Percentiles rank a stretch among this genome's conserved stretches.
These are phyloP conservation scores for Zaprionus nigranus DNA, from an alignment of 1,140 invertebrate species.

Conservation along the genomic window DNA sequence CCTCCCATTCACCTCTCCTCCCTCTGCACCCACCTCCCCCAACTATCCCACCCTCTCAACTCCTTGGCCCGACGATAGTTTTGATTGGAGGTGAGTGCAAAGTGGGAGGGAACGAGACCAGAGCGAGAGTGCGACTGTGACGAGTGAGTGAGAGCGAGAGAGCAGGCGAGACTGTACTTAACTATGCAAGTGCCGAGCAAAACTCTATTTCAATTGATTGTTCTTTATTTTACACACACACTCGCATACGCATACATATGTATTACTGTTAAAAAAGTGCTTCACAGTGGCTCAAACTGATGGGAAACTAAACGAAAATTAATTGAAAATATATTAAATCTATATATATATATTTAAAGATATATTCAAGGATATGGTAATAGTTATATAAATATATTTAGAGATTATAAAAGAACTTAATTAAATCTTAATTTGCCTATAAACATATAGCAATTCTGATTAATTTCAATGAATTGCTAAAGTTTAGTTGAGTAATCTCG, in stretches of 20 bases:
- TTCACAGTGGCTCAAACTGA: conserved; percentile 39
- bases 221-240: conserved; percentile 47
- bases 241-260: conserved; percentile 7
- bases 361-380: too few relatives aligned
- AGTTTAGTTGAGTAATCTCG: too few relatives aligned
- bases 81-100: conserved; percentile 48
- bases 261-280: conserved; percentile 48
- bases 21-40: neutral
- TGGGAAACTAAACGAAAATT: neutral
- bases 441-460: too few relatives aligned
- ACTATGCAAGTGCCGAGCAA: conserved; percentile 46
- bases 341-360: neutral
- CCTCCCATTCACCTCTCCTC: neutral
- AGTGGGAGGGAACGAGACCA: conserved; percentile 18
- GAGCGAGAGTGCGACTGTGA: conserved; percentile 24
- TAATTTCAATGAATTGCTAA: too few relatives aligned
- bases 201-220: conserved; percentile 74
- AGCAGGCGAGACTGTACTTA: conserved; percentile 69
- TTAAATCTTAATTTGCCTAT: too few relatives aligned
- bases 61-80: conserved; percentile 44
- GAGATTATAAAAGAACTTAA: too few relatives aligned
- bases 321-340: neutral
- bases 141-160: conserved; percentile 26
- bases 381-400: too few relatives aligned
- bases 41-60: neutral